Evolutionary conservation across 2,888 invertebrate species (phyloP), one percentile per base, ranked within the genome.

Genomic region (Cheilosia pagana): DNA sequence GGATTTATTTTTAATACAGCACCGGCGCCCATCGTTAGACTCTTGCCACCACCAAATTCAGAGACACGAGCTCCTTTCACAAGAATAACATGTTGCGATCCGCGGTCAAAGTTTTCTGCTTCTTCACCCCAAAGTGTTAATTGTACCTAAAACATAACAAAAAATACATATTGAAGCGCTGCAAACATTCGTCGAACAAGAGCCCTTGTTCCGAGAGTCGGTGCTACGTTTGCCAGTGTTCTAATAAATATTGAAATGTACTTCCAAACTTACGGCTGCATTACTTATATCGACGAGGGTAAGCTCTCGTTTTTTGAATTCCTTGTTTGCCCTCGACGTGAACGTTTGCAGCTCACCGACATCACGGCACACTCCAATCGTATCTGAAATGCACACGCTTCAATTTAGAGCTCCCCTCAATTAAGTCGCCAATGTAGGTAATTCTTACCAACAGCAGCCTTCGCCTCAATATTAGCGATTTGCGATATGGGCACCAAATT

Each of bases 121-220:
- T 97, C 95, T 39, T 93, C 93, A 3, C 97, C 98, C 99, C 99
- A 99, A 0, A 99, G 91, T 0, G 98, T 98, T 3, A 99, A 90
- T n/a, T 92, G 92, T 23, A 97, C 93, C 95, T 95, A 3, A 8
- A 16, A 19, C 35, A 25, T 3, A 3, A 35, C n/a, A 35, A 35
- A 35, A 35, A 3, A 1, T 12, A 10, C 12, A 3, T 12, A 12
- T 12, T 35, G 12, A 12, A 3, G 31, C 3, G 10, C 35, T 12
- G n/a, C n/a, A n/a, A n/a, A n/a, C n/a, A n/a, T n/a, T n/a, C n/a
- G n/a, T n/a, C n/a, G n/a, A n/a, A n/a, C n/a, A n/a, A n/a, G n/a
- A n/a, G n/a, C n/a, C n/a, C n/a, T n/a, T n/a, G n/a, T n/a, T 28
- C 7, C 28, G 7, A 8, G 8, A 8, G 28, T 28, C 7, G 28